Percentiles rank a stretch among this genome's conserved stretches.
Evolutionary conservation across 2,113 vertebrate genomes (phyloP).

Genomic region (Anthoscopus minutus): DNA sequence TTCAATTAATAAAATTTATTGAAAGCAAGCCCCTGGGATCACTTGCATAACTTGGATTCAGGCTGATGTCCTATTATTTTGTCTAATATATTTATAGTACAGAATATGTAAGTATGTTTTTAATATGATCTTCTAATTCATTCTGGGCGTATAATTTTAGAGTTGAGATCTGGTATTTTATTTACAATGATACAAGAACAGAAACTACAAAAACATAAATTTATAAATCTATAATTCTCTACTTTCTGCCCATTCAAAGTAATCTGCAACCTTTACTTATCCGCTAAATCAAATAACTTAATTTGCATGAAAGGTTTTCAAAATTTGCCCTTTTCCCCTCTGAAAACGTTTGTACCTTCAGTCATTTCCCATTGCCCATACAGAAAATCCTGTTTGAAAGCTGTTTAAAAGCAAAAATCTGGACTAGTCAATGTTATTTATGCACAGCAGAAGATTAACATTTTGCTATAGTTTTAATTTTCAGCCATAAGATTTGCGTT

Average conservation of each 20-base stretch:
- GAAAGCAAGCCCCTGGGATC: not conserved
- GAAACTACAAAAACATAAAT: not conserved
- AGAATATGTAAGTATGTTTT: not conserved
- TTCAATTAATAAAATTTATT: too few species aligned
- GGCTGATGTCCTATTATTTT: not conserved
- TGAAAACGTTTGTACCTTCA: not conserved
- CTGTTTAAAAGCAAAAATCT: not conserved
- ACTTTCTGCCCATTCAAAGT: not conserved
- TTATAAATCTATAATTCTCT: not conserved
- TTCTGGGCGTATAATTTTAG: not conserved
- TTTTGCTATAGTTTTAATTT: not conserved
- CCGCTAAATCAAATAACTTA: not conserved
- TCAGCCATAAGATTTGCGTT: not conserved
- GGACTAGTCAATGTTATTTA: not conserved
- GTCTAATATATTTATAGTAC: not conserved
- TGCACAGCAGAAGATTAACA: not conserved
- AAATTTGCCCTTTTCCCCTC: not conserved
- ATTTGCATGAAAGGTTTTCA: not conserved
- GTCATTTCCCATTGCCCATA: accelerated
- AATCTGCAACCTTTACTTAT: not conserved
- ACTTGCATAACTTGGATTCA: not conserved
- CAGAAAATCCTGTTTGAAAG: not conserved
- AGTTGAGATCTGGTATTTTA: not conserved
- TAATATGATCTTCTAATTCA: not conserved
- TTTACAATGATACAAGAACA: not conserved